Evolutionary conservation across 2,888 invertebrate genomes (phyloP), one percentile per base, ranked within the genome.

Genomic region (Nysson spinosus): DNA sequence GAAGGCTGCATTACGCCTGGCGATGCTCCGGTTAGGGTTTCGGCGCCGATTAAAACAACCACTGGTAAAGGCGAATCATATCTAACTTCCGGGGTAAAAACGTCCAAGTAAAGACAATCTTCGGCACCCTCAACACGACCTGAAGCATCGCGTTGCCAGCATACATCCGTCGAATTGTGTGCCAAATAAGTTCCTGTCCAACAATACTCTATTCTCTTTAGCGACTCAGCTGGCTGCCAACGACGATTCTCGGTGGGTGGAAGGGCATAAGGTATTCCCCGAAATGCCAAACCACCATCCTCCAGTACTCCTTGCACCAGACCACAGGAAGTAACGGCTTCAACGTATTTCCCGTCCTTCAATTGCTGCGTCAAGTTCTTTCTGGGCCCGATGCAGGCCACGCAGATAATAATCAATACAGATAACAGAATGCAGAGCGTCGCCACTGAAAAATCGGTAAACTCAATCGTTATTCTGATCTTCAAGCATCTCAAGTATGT

Each of bases 41-140:
- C 94, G 0, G 95, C 93, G 0, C 95, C 95, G 55, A 96, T 92
- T 64, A 95, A 89, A 0, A 96, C 93, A 39, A 96, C 92, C 0
- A 96, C 95, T 0, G 96, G 95, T 56, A 95, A 84, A 0, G 94
- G 95, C 12, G 91, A 91, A 73, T 93, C 92, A 81, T 95, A 95
- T 40, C 93, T 89, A 2, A 95, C 93, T 69, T 93, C 92, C 0
- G 96, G 96, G 0, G 96, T 95, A 24, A 93, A 92, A 1, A 96
- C 91, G 79, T 96, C 96, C 5, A 96, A 87, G 12, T 93, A 94
- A 28, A 96, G 88, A 76, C 96, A 96, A 84, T 96, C 93, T 85
- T 96, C 96, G 2, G 89, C 88, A 0, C 95, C 95, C n/a, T 89
- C 88, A 11, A 91, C 88, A 0, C 90, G 91, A 16, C 92, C 92